Percentiles rank a stretch among this genome's conserved stretches.
Conservation (phyloP, 2,888 invertebrate genomes). For the Polyommatus iphigenia region DNA sequence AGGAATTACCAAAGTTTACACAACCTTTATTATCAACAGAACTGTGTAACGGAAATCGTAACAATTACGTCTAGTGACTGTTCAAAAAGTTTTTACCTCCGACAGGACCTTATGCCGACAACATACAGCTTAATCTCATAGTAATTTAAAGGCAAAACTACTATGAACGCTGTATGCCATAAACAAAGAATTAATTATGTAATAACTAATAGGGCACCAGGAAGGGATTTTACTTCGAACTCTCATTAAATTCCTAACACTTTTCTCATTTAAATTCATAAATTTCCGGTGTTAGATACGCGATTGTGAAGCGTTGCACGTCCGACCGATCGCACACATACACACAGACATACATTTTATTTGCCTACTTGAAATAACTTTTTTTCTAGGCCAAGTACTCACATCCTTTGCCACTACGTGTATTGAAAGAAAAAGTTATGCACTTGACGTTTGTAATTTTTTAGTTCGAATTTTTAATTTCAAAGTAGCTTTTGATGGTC, state of each 20-base stretch:
- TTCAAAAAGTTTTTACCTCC: constrained; percentile 15
- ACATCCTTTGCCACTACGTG: constrained; percentile 24
- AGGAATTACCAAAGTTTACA: background rate
- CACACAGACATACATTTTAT: constrained; percentile 55
- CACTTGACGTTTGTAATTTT: background rate
- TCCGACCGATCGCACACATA: constrained; percentile 69
- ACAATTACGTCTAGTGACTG: constrained; percentile 49
- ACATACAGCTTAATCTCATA: background rate
- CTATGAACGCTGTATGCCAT: constrained; percentile 43
- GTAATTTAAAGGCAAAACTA: too few relatives aligned
- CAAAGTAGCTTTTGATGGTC: too few relatives aligned
- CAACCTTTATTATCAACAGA: constrained; percentile 18
- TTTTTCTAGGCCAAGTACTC: constrained; percentile 17
- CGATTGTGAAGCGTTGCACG: constrained; percentile 67
- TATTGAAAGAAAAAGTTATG: constrained; percentile 15
- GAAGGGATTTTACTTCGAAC: constrained; percentile 64
- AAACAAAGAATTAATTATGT: constrained; percentile 67
- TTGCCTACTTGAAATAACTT: constrained; percentile 37
- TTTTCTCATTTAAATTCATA: constrained; percentile 79
- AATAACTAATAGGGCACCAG: constrained; percentile 59
- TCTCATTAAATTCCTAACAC: constrained; percentile 78
- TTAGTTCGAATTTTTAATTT: background rate
- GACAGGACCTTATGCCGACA: background rate
- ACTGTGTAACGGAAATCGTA: constrained; percentile 38
- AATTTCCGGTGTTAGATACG: constrained; percentile 75